phyloP scores from a whole-genome alignment of 2,888 invertebrate genomes.

The Ligdia adustata region DNA sequence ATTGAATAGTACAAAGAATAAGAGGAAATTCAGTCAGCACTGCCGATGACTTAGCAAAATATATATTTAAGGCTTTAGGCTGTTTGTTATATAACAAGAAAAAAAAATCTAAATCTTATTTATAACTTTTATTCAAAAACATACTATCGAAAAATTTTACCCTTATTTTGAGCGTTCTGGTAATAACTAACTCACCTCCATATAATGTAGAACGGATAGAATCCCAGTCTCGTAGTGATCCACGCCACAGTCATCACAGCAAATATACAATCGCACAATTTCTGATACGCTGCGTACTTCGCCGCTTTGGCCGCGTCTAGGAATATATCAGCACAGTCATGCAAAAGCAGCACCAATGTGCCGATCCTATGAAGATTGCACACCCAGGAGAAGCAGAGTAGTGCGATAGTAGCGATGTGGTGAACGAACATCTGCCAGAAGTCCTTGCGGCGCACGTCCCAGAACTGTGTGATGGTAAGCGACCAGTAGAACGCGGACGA shows the following conservation, averaged over 20 bases:
- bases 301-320: constrained; percentile 97
- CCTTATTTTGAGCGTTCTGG: too few species aligned
- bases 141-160: too few species aligned
- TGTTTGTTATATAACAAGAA: too few species aligned
- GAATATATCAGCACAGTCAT: constrained; percentile 96
- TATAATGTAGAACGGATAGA: constrained; percentile 95
- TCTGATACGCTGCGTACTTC: constrained; percentile 96
- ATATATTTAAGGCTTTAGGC: too few species aligned
- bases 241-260: constrained; percentile 94
- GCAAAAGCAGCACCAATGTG: constrained; percentile 92
- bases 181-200: constrained; percentile 89
- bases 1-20: too few species aligned
- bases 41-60: too few species aligned
- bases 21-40: too few species aligned
- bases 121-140: too few species aligned
- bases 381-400: constrained; percentile 97
- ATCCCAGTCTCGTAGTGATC: constrained; percentile 94
- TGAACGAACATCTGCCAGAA: constrained; percentile 99
- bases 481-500: constrained; percentile 98
- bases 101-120: too few species aligned
- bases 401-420: constrained; percentile 95
- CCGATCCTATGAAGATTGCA: constrained; percentile 97
- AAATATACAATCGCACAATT: constrained; percentile 94
- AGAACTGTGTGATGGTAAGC: constrained; percentile 95
- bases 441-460: constrained; percentile 96